Conservation (phyloP, 2,113 vertebrate species). For the Planiliza haematocheilus region DNA sequence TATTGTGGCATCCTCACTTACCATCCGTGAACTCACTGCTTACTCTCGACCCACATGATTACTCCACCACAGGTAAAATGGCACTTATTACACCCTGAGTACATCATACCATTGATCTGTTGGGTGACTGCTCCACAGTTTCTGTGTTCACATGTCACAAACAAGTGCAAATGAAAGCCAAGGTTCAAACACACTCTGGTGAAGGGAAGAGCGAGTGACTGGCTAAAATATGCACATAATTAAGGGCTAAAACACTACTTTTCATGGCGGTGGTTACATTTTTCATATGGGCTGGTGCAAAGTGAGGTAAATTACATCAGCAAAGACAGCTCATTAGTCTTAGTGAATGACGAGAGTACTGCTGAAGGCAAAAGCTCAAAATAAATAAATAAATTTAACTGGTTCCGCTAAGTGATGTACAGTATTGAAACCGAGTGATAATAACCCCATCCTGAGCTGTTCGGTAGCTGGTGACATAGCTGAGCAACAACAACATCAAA, state of each 20-base stretch:
- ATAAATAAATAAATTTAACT: slow-evolving; percentile 4
- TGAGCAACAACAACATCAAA: slow-evolving; percentile 4
- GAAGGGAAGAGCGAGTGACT: slow-evolving; percentile 18
- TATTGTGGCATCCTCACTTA: neutral
- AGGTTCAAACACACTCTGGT: slow-evolving; percentile 20
- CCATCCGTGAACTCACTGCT: slow-evolving; percentile 1
- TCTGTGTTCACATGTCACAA: slow-evolving; percentile 14
- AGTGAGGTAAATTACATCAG: slow-evolving; percentile 70
- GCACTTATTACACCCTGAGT: slow-evolving; percentile 1
- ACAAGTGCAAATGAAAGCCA: slow-evolving; percentile 31
- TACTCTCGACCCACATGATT: slow-evolving; percentile 8
- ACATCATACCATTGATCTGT: slow-evolving; percentile 3
- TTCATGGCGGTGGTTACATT: slow-evolving; percentile 49
- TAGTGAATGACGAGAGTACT: slow-evolving; percentile 63
- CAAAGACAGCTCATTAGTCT: slow-evolving; percentile 72
- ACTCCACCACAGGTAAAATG: neutral
- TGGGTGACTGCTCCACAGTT: slow-evolving; percentile 11
- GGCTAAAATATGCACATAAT: slow-evolving; percentile 57
- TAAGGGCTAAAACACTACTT: slow-evolving; percentile 51
- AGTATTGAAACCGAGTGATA: slow-evolving; percentile 41
- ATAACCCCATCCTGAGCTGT: neutral
- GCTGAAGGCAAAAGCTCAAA: slow-evolving; percentile 45
- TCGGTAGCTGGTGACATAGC: slow-evolving; percentile 8
- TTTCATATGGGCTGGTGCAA: slow-evolving; percentile 60
- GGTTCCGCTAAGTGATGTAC: slow-evolving; percentile 40